Evolutionary conservation across 1,140 invertebrate genomes (phyloP), one percentile per base, ranked within the genome.

Genomic region (Dinoponera quadriceps): DNA sequence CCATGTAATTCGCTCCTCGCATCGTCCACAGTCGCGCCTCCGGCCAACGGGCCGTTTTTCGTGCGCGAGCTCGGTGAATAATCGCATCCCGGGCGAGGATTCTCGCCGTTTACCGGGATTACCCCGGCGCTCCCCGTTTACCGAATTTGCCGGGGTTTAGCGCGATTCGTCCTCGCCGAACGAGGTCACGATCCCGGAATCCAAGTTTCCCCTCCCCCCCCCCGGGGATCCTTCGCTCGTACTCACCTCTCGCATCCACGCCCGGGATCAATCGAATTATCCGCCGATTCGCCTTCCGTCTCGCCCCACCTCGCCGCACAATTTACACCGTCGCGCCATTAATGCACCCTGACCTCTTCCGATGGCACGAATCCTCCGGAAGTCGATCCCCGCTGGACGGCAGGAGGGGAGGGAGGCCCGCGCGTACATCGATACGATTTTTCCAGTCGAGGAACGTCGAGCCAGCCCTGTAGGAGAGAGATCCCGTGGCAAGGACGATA

Each of bases 341-440:
- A 63, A 82, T 27, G 22, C 54, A 48, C 2, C 38, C 25, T 22
- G n/a, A 54, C 14, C 49, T n/a, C 22, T 38, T 33, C 60, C 51
- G 84, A 44, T 68, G 71, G 71, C 38, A 86, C 75, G 78, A 77
- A 86, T 86, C 78, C 72, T 63, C 55, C 63, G 38, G 16, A 69
- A 48, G 44, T 69, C 63, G 54, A 57, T 38, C 33, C 55, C 51
- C 18, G 22, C 29, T n/a, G 57, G 27, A 57, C 22, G 59, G 27
- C 0, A 63, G 49, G 69, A 48, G 49, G 18, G 14, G 20, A 33
- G 60, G 29, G 48, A 18, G 14, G 20, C n/a, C 33, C 65, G 54
- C 65, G 54, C 33, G 77, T 48, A 74, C 62, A 82, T 44, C 62
- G 84, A 60, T 59, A 68, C 73, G 51, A 85, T 86, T 69, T 85